phyloP scores from a whole-genome alignment of 1,140 invertebrate species.

The Trichomalopsis sarcophagae region DNA sequence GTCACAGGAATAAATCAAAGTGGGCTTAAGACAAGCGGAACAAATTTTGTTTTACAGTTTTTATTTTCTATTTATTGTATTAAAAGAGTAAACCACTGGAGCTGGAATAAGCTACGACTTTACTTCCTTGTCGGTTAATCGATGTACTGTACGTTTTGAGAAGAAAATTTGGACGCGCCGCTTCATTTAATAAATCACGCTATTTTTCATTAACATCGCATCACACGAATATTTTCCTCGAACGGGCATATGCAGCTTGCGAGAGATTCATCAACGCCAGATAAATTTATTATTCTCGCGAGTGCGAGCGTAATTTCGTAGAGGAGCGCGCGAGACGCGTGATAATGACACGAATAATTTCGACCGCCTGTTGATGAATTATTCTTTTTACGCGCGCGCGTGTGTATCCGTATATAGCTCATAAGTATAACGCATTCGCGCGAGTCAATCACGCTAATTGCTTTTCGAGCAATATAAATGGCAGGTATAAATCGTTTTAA shows the following conservation, averaged over 20 bases:
- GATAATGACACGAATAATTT: not conserved
- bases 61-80: no score
- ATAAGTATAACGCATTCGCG: not conserved
- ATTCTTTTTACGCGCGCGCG: not conserved
- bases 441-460: constrained; percentile 26
- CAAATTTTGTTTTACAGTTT: no score
- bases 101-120: no score
- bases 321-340: not conserved
- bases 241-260: no score
- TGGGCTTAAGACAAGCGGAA: no score
- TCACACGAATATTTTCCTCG: no score
- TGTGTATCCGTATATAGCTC: not conserved
- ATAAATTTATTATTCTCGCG: not conserved
- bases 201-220: no score
- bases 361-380: not conserved
- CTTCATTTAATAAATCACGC: no score
- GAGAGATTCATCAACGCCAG: not conserved
- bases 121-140: no score
- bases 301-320: not conserved
- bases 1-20: not conserved
- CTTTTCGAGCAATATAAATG: constrained; percentile 11
- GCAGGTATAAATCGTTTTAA: constrained; percentile 18
- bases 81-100: no score
- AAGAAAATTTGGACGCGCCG: no score
- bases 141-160: no score